Evolutionary conservation across 2,888 invertebrate species (phyloP).

Genomic region (Portevinia maculata): DNA sequence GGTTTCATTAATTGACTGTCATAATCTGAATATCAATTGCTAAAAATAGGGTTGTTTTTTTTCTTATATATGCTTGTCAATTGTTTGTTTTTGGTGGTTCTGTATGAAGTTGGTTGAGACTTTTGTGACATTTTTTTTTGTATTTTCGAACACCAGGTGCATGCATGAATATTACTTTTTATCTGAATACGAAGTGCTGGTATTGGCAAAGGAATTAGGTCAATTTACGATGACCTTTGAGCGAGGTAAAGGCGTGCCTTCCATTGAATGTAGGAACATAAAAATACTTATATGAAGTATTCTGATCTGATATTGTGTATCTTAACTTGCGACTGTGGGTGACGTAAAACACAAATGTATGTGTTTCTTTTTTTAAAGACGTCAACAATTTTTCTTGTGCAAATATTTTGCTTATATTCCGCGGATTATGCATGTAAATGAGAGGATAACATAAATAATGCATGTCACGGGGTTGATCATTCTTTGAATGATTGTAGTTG

Average conservation of each 20-base stretch:
- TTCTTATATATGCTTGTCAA: not conserved
- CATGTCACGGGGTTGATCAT: slow-evolving; percentile 16
- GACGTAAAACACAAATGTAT: slow-evolving; percentile 15
- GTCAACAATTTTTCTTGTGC: slow-evolving; percentile 20
- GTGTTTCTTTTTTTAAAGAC: slow-evolving; percentile 16
- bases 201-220: slow-evolving; percentile 57
- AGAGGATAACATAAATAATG: slow-evolving; percentile 15
- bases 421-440: slow-evolving; percentile 33
- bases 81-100: slow-evolving; percentile 34
- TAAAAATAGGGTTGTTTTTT: slow-evolving; percentile 5
- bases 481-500: slow-evolving; percentile 13
- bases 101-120: not conserved
- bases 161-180: slow-evolving; percentile 20
- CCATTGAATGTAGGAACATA: slow-evolving; percentile 38
- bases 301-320: slow-evolving; percentile 23
- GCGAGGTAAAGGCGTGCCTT: slow-evolving; percentile 44
- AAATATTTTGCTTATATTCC: slow-evolving; percentile 41
- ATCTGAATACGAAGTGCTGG: slow-evolving; percentile 37
- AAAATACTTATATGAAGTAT: slow-evolving; percentile 16
- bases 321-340: slow-evolving; percentile 1
- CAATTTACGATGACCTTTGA: slow-evolving; percentile 61
- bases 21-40: slow-evolving; percentile 62
- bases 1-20: slow-evolving; percentile 71
- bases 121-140: slow-evolving; percentile 15
- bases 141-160: slow-evolving; percentile 58